Evolutionary conservation across 2,888 invertebrate species (phyloP), one percentile per base, ranked within the genome.

Genomic region (Dendrolimus pini): DNA sequence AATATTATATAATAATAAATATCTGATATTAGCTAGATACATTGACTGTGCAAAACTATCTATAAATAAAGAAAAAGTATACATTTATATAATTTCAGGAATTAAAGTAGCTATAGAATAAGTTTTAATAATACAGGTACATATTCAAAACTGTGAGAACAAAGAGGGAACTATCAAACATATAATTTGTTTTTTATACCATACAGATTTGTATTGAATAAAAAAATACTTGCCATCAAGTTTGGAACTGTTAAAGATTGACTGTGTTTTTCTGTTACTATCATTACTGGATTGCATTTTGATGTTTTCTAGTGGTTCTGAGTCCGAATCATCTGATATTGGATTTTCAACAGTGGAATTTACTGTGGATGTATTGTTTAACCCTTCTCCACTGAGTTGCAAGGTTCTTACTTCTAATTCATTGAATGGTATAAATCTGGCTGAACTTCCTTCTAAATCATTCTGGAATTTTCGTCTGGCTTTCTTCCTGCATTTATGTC

Each of bases 401-500:
- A 88, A 57, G 9, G 83, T 82, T 67, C 88, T 78, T 8, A 88
- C 77, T 77, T 89, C 89, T 56, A 87, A 66, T 59, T 88, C 86
- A 71, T 82, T 83, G 1, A 89, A 71, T 47, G 85, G 83, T 3
- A 79, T 68, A 67, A 79, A 80, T 72, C 82, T 77, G 55, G 74
- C 81, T 13, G 77, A 62, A 7, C 74, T 73, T 30, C 72, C 69
- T 55, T 77, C 70, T 0, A 81, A 62, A 1, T 67, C 69, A 7
- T 78, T 70, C 58, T 77, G 75, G 47, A 72, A 75, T 64, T 82
- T 78, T 58, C 74, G 70, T 13, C 70, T 77, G 56, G 83, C 85
- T 75, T 87, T 88, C 72, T 80, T 88, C 67, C 83, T 83, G 62
- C 85, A 85, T 63, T 85, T 88, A 62, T 85, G 84, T 56, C 87